Percentiles rank a stretch among this genome's conserved stretches.
Evolutionary conservation across 1,140 invertebrate species (phyloP).

Genomic region (Pseudoatta argentina): DNA sequence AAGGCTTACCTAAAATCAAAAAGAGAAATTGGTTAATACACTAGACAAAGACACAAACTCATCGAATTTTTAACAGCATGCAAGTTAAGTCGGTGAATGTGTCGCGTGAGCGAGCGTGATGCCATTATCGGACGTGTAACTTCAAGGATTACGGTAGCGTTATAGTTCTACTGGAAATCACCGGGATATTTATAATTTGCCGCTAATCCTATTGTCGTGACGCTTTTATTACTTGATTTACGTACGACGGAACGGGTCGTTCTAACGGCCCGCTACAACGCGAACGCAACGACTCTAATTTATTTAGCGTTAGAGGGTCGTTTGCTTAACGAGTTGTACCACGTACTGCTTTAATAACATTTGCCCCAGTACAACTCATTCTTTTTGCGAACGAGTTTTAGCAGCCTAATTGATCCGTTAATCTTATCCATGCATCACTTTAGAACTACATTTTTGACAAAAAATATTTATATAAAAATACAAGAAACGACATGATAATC

Average conservation of each 20-base stretch:
- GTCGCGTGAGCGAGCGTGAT: constrained; percentile 22
- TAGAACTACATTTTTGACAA: neutral
- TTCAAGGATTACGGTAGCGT: neutral
- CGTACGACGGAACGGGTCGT: constrained; percentile 17
- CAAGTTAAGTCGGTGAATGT: neutral
- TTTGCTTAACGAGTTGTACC: constrained; percentile 53
- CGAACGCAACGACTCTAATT: constrained; percentile 52
- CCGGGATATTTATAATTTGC: constrained; percentile 52
- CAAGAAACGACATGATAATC: neutral
- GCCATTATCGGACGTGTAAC: constrained; percentile 30
- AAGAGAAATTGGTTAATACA: neutral
- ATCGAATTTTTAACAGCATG: constrained; percentile 16
- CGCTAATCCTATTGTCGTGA: constrained; percentile 52
- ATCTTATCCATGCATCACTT: neutral
- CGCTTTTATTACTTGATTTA: constrained; percentile 58
- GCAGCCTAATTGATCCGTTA: neutral
- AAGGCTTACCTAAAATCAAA: constrained; percentile 68
- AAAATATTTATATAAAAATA: neutral
- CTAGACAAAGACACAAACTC: neutral
- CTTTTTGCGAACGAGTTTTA: constrained; percentile 23
- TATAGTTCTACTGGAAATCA: constrained; percentile 19
- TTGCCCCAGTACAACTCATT: neutral
- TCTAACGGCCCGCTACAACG: constrained; percentile 45
- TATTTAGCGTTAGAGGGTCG: constrained; percentile 55
- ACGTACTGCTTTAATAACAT: constrained; percentile 50